These are phyloP conservation scores for Musca vetustissima DNA, from an alignment of 1,140 invertebrate species.

Conservation along the genomic window DNA sequence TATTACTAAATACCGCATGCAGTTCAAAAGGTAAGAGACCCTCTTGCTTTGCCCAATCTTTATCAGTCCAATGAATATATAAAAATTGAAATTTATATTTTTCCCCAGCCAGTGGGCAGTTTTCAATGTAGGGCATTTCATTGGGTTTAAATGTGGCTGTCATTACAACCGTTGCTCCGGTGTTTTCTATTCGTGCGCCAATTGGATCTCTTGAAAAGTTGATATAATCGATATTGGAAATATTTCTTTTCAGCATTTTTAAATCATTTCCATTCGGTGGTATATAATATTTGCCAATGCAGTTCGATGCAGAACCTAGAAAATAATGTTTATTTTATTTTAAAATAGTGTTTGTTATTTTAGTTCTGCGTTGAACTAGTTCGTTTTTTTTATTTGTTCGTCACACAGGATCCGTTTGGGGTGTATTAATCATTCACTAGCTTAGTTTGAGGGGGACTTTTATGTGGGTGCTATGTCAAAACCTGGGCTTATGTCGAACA, in stretches of 20 bases:
- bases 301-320: background rate
- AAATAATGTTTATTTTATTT: too few relatives aligned
- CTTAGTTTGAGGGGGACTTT: too few relatives aligned
- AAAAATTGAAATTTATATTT: background rate
- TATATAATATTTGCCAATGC: background rate
- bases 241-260: background rate
- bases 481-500: too few relatives aligned
- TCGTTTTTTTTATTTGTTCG: too few relatives aligned
- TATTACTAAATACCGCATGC: background rate
- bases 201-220: background rate
- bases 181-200: background rate
- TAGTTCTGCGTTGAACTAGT: too few relatives aligned
- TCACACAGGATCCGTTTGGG: too few relatives aligned
- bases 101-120: background rate
- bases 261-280: background rate
- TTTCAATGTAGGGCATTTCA: background rate
- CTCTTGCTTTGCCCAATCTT: background rate
- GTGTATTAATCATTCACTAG: too few relatives aligned
- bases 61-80: background rate
- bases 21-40: background rate
- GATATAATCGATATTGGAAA: background rate
- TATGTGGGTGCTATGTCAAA: too few relatives aligned
- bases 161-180: background rate
- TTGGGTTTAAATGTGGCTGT: background rate
- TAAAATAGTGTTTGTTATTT: too few relatives aligned